Evolutionary conservation across 2,113 vertebrate genomes (phyloP).

Genomic region (Caretta caretta): DNA sequence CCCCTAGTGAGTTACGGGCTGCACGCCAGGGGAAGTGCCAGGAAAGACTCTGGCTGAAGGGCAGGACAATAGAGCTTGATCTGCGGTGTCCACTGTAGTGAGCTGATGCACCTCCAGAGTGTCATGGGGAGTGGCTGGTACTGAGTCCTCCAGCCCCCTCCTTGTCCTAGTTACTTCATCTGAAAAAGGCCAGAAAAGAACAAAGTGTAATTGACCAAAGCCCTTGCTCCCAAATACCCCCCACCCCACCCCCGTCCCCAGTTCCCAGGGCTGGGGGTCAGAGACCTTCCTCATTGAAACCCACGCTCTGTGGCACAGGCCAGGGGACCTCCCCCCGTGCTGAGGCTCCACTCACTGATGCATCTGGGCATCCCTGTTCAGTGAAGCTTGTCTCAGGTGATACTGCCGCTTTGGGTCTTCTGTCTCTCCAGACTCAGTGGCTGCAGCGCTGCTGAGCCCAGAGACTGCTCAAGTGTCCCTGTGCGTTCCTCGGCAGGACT

Average conservation of each 20-base stretch:
- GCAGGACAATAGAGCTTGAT: neutral
- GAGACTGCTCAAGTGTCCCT: neutral
- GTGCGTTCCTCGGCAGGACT: neutral
- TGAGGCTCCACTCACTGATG: fast-evolving
- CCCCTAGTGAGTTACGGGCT: conserved; percentile 7
- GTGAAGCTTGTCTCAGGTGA: neutral
- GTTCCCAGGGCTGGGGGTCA: neutral
- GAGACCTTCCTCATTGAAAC: neutral
- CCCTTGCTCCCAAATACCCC: neutral
- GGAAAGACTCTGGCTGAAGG: neutral
- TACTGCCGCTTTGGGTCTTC: neutral
- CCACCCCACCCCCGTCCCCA: neutral
- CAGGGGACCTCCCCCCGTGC: neutral
- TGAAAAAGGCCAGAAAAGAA: conserved; percentile 58
- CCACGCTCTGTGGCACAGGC: too few relatives aligned
- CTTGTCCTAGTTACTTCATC: conserved; percentile 2
- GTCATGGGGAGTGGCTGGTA: neutral
- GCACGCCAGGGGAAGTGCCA: neutral
- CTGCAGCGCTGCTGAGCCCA: neutral
- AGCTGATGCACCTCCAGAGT: neutral
- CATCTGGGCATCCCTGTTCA: neutral
- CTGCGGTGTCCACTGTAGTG: neutral
- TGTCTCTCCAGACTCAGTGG: neutral
- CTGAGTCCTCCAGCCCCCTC: neutral
- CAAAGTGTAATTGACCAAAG: conserved; percentile 10